phyloP scores from a whole-genome alignment of 2,888 invertebrate genomes.

The Trichopoda pennipes region DNA sequence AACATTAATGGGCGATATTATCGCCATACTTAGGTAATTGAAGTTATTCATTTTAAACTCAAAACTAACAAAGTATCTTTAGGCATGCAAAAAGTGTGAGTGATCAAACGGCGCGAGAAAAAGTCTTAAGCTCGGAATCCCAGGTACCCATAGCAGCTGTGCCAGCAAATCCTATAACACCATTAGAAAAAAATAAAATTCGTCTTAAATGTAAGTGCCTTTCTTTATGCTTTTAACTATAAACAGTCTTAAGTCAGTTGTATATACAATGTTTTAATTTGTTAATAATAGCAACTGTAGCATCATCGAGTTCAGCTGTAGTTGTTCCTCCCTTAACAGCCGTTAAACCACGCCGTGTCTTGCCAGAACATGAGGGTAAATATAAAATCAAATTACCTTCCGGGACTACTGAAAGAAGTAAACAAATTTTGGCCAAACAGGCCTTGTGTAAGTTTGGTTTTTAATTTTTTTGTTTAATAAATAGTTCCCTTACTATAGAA shows the following conservation, averaged over 20 bases:
- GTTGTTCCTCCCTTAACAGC: conserved; percentile 72
- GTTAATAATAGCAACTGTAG: conserved; percentile 36
- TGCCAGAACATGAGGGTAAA: conserved; percentile 83
- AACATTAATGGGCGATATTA: conserved; percentile 86
- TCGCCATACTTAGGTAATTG: conserved; percentile 85
- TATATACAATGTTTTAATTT: not conserved
- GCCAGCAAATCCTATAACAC: conserved; percentile 75
- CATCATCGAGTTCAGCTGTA: conserved; percentile 50
- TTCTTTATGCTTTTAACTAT: not conserved
- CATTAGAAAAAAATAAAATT: conserved; percentile 69
- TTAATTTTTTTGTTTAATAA: not conserved
- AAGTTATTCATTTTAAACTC: not conserved
- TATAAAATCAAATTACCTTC: conserved; percentile 83
- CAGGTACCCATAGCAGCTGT: conserved; percentile 83
- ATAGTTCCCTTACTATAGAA: not conserved
- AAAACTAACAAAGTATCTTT: not conserved
- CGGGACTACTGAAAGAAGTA: conserved; percentile 82
- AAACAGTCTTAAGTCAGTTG: not conserved
- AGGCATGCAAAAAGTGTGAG: conserved; percentile 84
- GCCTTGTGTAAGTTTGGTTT: conserved; percentile 75
- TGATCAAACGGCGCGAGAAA: conserved; percentile 83
- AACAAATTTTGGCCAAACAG: conserved; percentile 81
- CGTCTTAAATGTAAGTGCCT: conserved; percentile 67
- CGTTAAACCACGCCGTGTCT: conserved; percentile 78
- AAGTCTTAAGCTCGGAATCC: conserved; percentile 81